These are phyloP conservation scores for Apocrypta bakeri DNA, from an alignment of 1,140 invertebrate species.

Conservation along the genomic window DNA sequence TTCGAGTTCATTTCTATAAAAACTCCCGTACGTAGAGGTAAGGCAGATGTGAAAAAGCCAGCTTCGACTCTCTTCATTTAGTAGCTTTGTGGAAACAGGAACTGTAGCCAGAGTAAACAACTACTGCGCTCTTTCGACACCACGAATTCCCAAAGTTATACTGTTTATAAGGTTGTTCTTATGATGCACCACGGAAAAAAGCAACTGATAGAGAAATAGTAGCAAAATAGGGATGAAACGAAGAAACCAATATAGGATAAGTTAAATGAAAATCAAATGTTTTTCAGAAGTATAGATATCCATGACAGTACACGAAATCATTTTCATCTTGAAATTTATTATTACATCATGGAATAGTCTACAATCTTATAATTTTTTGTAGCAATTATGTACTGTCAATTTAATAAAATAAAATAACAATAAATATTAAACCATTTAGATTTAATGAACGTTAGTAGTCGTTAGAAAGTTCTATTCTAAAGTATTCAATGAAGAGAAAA, in stretches of 20 bases:
- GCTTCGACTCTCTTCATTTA: background rate
- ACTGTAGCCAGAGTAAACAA: background rate
- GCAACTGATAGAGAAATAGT: background rate
- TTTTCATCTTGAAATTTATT: too few relatives aligned
- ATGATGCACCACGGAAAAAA: background rate
- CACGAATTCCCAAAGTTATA: conserved; percentile 3
- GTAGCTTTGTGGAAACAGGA: background rate
- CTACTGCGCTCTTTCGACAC: background rate
- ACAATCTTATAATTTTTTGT: too few relatives aligned
- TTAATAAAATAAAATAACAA: too few relatives aligned
- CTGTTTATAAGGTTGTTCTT: background rate
- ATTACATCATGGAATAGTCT: too few relatives aligned
- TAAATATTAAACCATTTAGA: too few relatives aligned
- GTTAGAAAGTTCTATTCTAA: too few relatives aligned
- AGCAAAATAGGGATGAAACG: background rate
- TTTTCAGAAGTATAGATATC: too few relatives aligned
- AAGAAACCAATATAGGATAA: background rate
- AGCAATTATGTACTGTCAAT: too few relatives aligned
- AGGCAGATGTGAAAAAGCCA: background rate
- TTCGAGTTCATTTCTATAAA: conserved; percentile 2
- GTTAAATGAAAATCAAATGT: background rate
- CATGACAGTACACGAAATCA: too few relatives aligned
- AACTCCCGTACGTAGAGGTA: background rate
- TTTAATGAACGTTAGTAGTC: too few relatives aligned
- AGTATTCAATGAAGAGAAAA: too few relatives aligned